Conservation (phyloP, 2,888 invertebrate species). For the Andrena chrysosceles region DNA sequence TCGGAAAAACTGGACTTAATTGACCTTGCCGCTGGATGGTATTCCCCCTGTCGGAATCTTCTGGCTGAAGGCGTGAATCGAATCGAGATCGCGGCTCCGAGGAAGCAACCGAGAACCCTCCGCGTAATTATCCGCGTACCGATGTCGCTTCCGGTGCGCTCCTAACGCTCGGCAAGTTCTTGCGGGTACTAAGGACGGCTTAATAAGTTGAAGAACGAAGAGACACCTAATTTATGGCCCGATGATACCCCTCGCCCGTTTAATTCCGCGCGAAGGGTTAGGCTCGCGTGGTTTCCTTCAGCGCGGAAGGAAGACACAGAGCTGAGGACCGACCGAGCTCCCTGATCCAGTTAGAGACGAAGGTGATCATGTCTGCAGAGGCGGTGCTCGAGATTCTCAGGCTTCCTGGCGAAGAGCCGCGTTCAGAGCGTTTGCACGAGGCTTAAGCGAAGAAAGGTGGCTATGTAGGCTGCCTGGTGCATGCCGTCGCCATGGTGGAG, state of each 20-base stretch:
- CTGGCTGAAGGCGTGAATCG: slow-evolving; percentile 14
- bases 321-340: not conserved
- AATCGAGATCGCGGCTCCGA: not conserved
- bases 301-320: not conserved
- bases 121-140: slow-evolving; percentile 23
- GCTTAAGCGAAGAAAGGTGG: slow-evolving; percentile 30
- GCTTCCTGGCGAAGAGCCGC: not conserved
- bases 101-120: not conserved
- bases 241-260: not conserved
- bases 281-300: not conserved
- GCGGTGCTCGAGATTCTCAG: not conserved
- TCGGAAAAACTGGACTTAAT: slow-evolving; percentile 21
- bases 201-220: not conserved
- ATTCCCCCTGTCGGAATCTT: not conserved
- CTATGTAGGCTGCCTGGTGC: slow-evolving; percentile 53
- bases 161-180: slow-evolving; percentile 2
- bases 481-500: slow-evolving; percentile 74
- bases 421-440: not conserved
- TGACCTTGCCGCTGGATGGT: slow-evolving; percentile 17
- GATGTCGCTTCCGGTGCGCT: slow-evolving; percentile 17
- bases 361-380: slow-evolving; percentile 28
- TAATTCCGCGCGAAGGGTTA: not conserved
- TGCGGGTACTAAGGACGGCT: not conserved
- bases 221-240: not conserved
- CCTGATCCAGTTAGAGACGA: not conserved